Evolutionary conservation across 2,888 invertebrate genomes (phyloP), one percentile per base, ranked within the genome.

Genomic region (Megastigmus dorsalis): DNA sequence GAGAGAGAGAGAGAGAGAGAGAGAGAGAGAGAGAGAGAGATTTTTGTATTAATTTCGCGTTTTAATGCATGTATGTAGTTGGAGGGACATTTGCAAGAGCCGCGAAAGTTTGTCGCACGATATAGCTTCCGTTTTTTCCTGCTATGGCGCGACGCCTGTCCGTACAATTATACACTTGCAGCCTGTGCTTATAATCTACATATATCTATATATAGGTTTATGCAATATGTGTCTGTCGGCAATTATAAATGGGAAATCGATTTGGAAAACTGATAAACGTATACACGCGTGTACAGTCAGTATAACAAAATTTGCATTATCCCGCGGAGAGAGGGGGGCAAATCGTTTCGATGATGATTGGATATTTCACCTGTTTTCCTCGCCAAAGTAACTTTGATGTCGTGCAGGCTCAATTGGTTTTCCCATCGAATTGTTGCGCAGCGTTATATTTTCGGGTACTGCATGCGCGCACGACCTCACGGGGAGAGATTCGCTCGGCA

Each of bases 41-140:
- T 54, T 45, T 50, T 36, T 36, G 74, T 62, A 68, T 74, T 84
- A 85, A 85, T 84, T 85, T 83, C 82, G 82, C 82, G 82, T 83
- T 81, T 80, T 79, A 81, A 79, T 78, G 62, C 73, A 43, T 50
- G 15, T n/a, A n/a, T n/a, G n/a, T n/a, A n/a, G n/a, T n/a, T n/a
- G n/a, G n/a, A 15, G 59, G 50, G 68, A 68, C 48, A 68, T 55
- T 66, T 45, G 45, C 55, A 52, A 62, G 63, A 62, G 63, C 55
- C 69, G 71, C 70, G 30, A n/a, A n/a, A 65, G 69, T 78, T 69
- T 66, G 33, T 59, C 43, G 43, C 60, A 50, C 28, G 38, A 33
- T 3, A 45, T 4, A 6, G 30, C 6, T 30, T 38, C 38, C n/a
- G 23, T 5, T 10, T n/a, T n/a, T n/a, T n/a, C n/a, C n/a, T n/a